These are phyloP conservation scores for Tympanoctomys barrerae DNA, from an alignment of 2,797 vertebrate genomes.

Conservation along the genomic window DNA sequence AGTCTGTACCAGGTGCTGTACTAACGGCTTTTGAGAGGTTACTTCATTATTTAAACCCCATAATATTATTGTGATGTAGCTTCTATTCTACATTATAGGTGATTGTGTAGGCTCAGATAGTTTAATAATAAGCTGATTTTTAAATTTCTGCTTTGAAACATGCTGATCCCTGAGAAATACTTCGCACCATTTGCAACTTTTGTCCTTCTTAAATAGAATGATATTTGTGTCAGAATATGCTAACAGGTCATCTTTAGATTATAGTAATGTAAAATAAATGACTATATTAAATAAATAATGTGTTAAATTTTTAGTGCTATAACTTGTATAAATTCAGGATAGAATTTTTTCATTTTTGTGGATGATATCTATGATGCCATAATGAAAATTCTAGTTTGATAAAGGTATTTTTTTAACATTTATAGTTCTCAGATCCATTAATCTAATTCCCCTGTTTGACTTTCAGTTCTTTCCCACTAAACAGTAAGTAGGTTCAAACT, in stretches of 20 bases:
- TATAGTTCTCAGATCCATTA: neutral
- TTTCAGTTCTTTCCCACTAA: neutral
- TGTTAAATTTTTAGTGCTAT: neutral
- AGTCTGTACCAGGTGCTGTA: too few relatives aligned
- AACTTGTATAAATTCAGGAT: neutral
- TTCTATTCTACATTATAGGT: neutral
- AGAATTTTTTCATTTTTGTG: neutral
- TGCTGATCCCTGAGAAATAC: neutral
- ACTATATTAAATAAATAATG: neutral
- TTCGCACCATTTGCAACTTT: neutral
- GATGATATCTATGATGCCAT: neutral
- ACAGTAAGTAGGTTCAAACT: neutral
- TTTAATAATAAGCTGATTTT: neutral
- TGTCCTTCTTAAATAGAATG: slow-evolving; percentile 30
- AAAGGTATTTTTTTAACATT: neutral
- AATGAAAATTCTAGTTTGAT: neutral
- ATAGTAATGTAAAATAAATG: neutral
- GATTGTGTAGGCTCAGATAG: neutral
- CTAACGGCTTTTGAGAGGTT: neutral
- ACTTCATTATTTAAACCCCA: neutral
- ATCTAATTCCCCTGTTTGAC: neutral
- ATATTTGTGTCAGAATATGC: slow-evolving; percentile 33
- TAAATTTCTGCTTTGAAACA: neutral
- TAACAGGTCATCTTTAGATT: neutral
- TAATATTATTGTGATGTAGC: neutral